These are phyloP conservation scores for Melanerpes formicivorus DNA, from an alignment of 2,113 vertebrate genomes.

Conservation along the genomic window DNA sequence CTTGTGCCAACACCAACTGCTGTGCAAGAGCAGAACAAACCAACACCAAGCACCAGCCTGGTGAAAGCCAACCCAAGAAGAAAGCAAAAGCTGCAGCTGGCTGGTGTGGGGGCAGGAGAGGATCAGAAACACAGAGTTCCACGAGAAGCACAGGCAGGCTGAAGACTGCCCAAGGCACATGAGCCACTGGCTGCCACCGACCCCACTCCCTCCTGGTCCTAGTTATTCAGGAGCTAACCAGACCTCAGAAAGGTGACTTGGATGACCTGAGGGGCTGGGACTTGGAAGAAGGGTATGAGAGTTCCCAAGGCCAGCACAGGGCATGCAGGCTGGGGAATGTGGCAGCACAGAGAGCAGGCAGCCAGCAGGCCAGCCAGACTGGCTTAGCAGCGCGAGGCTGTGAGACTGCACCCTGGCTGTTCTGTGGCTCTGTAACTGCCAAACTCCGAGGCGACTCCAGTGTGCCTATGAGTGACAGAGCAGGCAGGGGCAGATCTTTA, in stretches of 20 bases:
- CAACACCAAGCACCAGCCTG: background rate
- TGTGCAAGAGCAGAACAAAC: constrained; percentile 31
- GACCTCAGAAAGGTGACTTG: background rate
- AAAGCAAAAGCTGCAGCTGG: background rate
- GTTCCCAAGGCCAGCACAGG: background rate
- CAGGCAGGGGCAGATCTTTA: constrained; percentile 28
- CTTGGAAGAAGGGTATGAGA: background rate
- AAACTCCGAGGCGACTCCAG: constrained; percentile 41
- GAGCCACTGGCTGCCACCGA: background rate
- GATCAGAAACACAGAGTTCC: background rate
- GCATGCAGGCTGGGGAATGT: background rate
- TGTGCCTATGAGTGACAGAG: background rate
- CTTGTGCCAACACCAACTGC: background rate
- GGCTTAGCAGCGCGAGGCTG: background rate
- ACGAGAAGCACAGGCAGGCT: background rate
- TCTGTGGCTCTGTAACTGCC: constrained; percentile 17
- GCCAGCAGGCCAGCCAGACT: background rate
- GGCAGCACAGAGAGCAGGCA: background rate
- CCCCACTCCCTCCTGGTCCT: background rate
- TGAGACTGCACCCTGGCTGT: constrained; percentile 11
- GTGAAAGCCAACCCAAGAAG: constrained; percentile 9
- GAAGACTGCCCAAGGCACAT: background rate
- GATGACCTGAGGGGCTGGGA: background rate
- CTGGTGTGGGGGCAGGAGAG: background rate
- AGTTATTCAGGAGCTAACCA: background rate